phyloP scores from a whole-genome alignment of 2,113 vertebrate species.

The Nothobranchius kuhntae region DNA sequence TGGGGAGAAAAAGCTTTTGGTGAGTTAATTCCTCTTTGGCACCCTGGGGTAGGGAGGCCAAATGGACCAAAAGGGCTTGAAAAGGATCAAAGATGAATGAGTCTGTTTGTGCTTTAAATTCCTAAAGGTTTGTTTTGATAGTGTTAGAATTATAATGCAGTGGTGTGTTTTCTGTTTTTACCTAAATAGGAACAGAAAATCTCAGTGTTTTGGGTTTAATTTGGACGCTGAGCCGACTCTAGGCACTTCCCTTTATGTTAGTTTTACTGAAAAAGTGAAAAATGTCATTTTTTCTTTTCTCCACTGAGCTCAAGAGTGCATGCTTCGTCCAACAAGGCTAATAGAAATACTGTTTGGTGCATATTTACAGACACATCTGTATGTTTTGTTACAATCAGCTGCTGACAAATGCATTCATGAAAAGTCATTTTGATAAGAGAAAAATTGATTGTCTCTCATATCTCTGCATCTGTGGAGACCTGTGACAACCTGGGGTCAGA shows the following conservation, averaged over 20 bases:
- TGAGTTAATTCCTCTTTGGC: conserved; percentile 67
- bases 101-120: conserved; percentile 48
- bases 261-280: conserved; percentile 2
- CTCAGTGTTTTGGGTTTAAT: too few relatives aligned
- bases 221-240: conserved; percentile 9
- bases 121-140: conserved; percentile 49
- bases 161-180: too few relatives aligned
- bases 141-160: conserved; percentile 27
- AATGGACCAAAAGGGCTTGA: conserved; percentile 50
- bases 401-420: conserved; percentile 44
- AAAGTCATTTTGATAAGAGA: conserved; percentile 9
- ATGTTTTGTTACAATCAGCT: conserved; percentile 58
- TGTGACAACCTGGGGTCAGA: conserved; percentile 77
- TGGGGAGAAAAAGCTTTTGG: conserved; percentile 45
- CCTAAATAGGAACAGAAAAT: too few relatives aligned
- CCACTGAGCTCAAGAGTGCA: conserved; percentile 27
- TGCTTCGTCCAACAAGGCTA: conserved; percentile 52
- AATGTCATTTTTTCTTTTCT: not conserved
- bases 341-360: conserved; percentile 12
- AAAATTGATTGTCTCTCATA: conserved; percentile 47
- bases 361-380: conserved; percentile 70
- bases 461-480: conserved; percentile 68
- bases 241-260: conserved; percentile 60
- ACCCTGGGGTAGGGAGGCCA: conserved; percentile 57
- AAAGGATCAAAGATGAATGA: conserved; percentile 61